phyloP scores from a whole-genome alignment of 2,888 invertebrate genomes.

The Andricus curvator region DNA sequence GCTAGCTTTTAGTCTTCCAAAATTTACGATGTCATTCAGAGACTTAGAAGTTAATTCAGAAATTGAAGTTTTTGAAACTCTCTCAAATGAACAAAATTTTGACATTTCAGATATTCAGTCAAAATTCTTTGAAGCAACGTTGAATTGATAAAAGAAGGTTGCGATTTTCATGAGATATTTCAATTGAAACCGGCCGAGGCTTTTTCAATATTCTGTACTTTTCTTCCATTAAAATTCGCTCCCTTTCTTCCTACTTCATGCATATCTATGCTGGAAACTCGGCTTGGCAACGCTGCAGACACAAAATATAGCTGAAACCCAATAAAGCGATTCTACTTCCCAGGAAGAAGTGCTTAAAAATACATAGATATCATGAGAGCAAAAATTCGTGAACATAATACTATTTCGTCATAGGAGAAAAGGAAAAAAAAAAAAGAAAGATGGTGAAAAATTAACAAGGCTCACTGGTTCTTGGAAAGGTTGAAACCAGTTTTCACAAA shows the following conservation, averaged over 20 bases:
- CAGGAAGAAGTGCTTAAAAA: conserved; percentile 13
- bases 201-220: background rate
- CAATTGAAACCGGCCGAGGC: background rate
- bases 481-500: background rate
- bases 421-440: background rate
- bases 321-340: conserved; percentile 9
- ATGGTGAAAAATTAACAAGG: background rate
- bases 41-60: background rate
- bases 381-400: conserved; percentile 12
- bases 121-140: no score
- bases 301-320: conserved; percentile 20
- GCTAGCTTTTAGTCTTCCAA: background rate
- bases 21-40: background rate
- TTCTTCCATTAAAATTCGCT: background rate
- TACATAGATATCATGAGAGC: background rate
- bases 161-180: background rate
- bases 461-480: background rate
- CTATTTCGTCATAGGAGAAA: conserved; percentile 3
- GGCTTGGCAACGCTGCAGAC: conserved; percentile 19
- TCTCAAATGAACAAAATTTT: background rate
- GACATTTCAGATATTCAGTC: background rate
- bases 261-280: background rate
- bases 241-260: conserved; percentile 1
- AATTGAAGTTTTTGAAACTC: background rate
- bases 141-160: background rate